phyloP scores from a whole-genome alignment of 2,797 vertebrate species.

The Agapornis canus region DNA sequence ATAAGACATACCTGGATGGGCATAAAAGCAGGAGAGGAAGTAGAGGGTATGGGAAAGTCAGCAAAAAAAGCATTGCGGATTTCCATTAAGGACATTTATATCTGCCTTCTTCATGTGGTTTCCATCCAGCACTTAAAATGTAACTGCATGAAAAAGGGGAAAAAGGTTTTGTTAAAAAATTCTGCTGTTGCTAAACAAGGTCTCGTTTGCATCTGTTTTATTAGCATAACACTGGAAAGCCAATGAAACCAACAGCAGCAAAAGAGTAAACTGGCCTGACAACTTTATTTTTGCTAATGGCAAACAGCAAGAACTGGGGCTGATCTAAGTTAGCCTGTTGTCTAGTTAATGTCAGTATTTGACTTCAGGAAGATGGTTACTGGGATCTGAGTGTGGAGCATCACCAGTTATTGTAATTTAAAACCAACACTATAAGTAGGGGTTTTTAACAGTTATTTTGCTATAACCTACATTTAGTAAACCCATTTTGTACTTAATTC shows the following conservation, averaged over 20 bases:
- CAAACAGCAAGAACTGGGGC: background rate
- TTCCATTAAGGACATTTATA: background rate
- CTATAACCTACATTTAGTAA: background rate
- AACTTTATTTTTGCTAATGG: slow-evolving; percentile 12
- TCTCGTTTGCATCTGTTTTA: slow-evolving; percentile 17
- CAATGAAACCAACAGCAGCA: background rate
- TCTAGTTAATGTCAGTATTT: background rate
- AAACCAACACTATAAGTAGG: background rate
- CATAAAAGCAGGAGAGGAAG: background rate
- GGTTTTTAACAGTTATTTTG: background rate
- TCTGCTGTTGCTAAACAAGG: background rate
- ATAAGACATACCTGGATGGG: background rate
- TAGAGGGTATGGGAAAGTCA: background rate
- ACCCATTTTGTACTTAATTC: background rate
- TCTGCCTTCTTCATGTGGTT: background rate
- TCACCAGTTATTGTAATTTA: background rate
- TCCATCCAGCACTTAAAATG: background rate
- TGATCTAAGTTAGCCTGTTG: background rate
- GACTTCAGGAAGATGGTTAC: background rate
- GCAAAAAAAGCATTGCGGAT: background rate
- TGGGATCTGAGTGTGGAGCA: background rate
- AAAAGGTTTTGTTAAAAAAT: background rate
- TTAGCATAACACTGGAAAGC: background rate
- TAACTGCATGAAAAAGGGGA: background rate
- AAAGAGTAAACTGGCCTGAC: background rate